Conservation (phyloP, 1,140 invertebrate genomes). For the Hypsibius dujardini region DNA sequence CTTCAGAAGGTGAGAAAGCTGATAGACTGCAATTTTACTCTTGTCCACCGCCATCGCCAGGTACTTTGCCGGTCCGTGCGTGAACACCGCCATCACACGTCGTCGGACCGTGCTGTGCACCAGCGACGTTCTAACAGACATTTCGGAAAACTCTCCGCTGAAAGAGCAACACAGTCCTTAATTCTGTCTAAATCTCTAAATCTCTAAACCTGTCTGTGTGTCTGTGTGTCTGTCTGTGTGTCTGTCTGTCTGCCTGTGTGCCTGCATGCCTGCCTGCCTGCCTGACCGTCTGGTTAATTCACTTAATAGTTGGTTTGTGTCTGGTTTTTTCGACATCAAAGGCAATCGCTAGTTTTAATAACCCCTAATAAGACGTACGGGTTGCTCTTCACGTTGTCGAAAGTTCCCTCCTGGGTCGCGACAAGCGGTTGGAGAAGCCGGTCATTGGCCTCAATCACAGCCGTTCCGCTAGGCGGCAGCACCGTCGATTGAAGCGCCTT, state of each 20-base stretch:
- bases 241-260: too few species aligned
- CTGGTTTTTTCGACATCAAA: too few species aligned
- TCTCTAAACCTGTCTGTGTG: too few species aligned
- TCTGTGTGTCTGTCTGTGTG: too few species aligned
- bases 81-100: conserved; percentile 29
- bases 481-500: background rate
- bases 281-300: too few species aligned
- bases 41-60: conserved; percentile 46
- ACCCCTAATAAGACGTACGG: too few species aligned
- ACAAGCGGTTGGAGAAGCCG: background rate
- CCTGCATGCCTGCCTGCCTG: too few species aligned
- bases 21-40: conserved; percentile 84
- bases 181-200: too few species aligned
- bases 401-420: conserved; percentile 71
- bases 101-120: background rate
- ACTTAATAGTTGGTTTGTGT: too few species aligned
- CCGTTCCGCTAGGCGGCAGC: background rate
- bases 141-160: background rate
- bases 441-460: background rate
- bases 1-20: conserved; percentile 73
- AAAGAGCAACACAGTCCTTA: background rate
- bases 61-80: conserved; percentile 8
- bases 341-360: too few species aligned
- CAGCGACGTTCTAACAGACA: background rate
- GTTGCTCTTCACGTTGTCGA: conserved; percentile 51